phyloP scores from a whole-genome alignment of 1,140 invertebrate genomes.

The Ceratosolen fusciceps region DNA sequence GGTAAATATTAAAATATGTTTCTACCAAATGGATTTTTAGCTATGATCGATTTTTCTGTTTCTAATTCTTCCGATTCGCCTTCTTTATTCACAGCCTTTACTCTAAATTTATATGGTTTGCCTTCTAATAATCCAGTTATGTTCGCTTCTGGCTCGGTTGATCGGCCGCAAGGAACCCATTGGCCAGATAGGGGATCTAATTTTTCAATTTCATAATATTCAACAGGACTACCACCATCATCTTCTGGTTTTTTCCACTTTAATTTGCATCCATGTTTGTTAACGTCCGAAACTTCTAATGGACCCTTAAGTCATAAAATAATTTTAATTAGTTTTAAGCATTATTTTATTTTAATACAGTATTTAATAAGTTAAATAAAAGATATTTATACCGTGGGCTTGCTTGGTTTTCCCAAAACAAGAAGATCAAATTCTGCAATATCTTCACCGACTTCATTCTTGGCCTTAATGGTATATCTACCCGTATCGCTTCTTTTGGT shows the following conservation, averaged over 20 bases:
- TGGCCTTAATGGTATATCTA: conserved; percentile 91
- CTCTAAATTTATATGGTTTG: conserved; percentile 98
- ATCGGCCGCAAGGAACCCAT: conserved; percentile 91
- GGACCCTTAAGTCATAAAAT: conserved; percentile 83
- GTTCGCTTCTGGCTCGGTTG: conserved; percentile 84
- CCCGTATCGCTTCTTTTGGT: conserved; percentile 88
- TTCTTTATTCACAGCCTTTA: conserved; percentile 98
- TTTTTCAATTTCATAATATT: conserved; percentile 98
- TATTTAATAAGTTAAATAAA: background rate
- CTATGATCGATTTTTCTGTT: conserved; percentile 93
- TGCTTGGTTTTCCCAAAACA: conserved; percentile 79
- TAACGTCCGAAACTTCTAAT: conserved; percentile 89
- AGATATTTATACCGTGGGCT: conserved; percentile 61
- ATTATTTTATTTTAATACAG: background rate
- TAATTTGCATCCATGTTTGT: conserved; percentile 93
- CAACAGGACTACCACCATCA: conserved; percentile 91
- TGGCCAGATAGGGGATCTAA: conserved; percentile 92
- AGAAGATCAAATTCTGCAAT: conserved; percentile 90
- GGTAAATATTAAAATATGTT: no score
- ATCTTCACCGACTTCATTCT: conserved; percentile 95
- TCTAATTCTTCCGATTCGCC: conserved; percentile 97
- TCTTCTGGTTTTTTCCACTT: conserved; percentile 95
- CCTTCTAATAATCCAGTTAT: conserved; percentile 91
- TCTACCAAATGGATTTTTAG: conserved; percentile 97
- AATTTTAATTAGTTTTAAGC: background rate